Evolutionary conservation across 2,888 invertebrate genomes (phyloP).

Genomic region (Helobdella robusta): DNA sequence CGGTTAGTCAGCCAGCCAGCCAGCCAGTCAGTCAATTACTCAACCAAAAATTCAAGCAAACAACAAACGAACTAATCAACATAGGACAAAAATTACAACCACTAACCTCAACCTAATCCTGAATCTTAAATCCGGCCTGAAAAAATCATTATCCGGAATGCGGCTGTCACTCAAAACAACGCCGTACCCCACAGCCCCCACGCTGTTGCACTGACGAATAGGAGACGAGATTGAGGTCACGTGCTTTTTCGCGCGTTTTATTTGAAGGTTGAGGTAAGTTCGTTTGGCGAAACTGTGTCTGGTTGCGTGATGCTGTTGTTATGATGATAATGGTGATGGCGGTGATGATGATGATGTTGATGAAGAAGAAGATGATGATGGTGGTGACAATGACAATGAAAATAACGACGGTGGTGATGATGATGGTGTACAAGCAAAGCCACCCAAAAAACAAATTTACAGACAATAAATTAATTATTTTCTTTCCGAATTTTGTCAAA

Average conservation of each 20-base stretch:
- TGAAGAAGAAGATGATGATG: not conserved
- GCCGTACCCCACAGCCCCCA: slow-evolving; percentile 35
- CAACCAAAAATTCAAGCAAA: too few relatives aligned
- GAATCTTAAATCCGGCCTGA: slow-evolving; percentile 31
- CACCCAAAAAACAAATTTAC: too few relatives aligned
- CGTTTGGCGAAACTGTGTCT: slow-evolving; percentile 30
- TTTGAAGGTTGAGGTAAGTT: slow-evolving; percentile 29
- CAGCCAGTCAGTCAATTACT: too few relatives aligned
- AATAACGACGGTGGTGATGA: not conserved
- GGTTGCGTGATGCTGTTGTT: slow-evolving; percentile 17
- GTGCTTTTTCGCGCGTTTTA: slow-evolving; percentile 29
- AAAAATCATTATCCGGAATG: slow-evolving; percentile 34
- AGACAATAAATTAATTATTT: not conserved
- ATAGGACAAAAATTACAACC: too few relatives aligned
- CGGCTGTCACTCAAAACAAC: slow-evolving; percentile 26
- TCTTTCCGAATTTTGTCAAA: too few relatives aligned
- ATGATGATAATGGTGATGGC: not conserved
- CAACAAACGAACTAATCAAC: too few relatives aligned
- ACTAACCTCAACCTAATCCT: slow-evolving; percentile 33
- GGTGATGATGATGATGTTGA: not conserved
- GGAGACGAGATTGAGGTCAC: slow-evolving; percentile 26
- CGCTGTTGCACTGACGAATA: slow-evolving; percentile 32
- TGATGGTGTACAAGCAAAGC: too few relatives aligned
- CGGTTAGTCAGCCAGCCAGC: too few relatives aligned
- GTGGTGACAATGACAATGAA: not conserved